Evolutionary conservation across 2,888 invertebrate genomes (phyloP).

Genomic region (Unio pictorum): DNA sequence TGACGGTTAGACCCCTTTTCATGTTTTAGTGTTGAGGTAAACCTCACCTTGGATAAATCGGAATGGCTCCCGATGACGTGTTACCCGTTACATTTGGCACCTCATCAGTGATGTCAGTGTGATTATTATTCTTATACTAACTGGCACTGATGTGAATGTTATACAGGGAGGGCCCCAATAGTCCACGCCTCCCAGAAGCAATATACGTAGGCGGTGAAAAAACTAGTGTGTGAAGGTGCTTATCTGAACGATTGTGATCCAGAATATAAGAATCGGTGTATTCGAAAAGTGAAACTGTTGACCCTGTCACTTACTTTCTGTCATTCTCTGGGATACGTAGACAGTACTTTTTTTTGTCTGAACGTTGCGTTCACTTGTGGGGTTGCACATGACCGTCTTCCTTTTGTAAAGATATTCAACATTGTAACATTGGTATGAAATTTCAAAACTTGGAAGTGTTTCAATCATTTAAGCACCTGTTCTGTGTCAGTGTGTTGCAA

Average conservation of each 20-base stretch:
- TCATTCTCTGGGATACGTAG: too few species aligned
- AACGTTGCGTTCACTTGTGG: too few species aligned
- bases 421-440: too few species aligned
- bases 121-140: constrained; percentile 48
- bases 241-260: constrained; percentile 40
- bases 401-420: too few species aligned
- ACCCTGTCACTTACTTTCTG: constrained; percentile 28
- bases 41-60: constrained; percentile 55
- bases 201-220: constrained; percentile 52
- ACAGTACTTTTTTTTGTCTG: too few species aligned
- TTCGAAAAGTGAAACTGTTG: constrained; percentile 20
- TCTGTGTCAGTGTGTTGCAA: too few species aligned
- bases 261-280: constrained; percentile 12
- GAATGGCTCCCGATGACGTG: constrained; percentile 57
- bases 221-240: constrained; percentile 55
- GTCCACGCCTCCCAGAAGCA: constrained; percentile 49
- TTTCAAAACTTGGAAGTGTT: too few species aligned
- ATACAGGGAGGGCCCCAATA: constrained; percentile 41
- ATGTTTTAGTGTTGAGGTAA: constrained; percentile 58
- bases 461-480: too few species aligned
- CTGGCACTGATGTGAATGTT: constrained; percentile 51
- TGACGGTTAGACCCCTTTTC: constrained; percentile 62
- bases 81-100: constrained; percentile 55
- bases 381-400: too few species aligned
- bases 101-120: constrained; percentile 62